Evolutionary conservation across 2,113 vertebrate species (phyloP), one percentile per base, ranked within the genome.

Genomic region (Gallinago jamesoni): DNA sequence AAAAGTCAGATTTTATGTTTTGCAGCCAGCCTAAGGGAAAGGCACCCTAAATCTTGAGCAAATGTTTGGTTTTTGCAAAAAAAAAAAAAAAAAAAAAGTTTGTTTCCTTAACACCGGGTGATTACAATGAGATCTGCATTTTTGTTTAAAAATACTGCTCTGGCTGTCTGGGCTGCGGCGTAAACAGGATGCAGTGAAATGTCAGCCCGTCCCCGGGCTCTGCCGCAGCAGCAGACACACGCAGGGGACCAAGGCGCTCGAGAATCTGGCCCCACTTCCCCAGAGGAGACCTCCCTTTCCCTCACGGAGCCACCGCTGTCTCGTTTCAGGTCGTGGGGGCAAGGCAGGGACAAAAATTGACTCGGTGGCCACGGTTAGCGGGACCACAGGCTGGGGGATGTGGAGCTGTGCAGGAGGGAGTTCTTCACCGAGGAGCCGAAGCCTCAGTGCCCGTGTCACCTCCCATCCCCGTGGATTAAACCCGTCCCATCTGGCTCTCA

Each of bases 161-260:
- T 72, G 8, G 5, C 85, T 94, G 84, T 80, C 92, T 92, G 87
- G 66, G 80, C 90, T 72, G 56, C 48, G n/a, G 57, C 6, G 62
- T 96, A 96, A 97, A 97, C 92, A 97, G 95, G 97, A 96, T 97
- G 84, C 69, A 7, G 60, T 27, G 77, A 94, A 89, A 94, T 91
- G 86, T 96, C 86, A 95, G 73, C 83, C 84, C 57, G 50, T 72
- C 87, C 41, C 9, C 13, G 6, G 87, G 83, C 72, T 95, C 69
- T 76, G 87, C 92, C 16, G 7, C 19, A 47, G 69, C 90, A 85
- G 77, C 45, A 20, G 45, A 30, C 4, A 0, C 68, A 47, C 1
- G 1, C 87, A 87, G 59, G 66, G 67, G 91, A 60, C 79, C 78
- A 73, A 21, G 0, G 1, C 12, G 2, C 57, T 95, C 6, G 0